Evolutionary conservation across 1,140 invertebrate genomes (phyloP).

Genomic region (Anadara kagoshimensis): DNA sequence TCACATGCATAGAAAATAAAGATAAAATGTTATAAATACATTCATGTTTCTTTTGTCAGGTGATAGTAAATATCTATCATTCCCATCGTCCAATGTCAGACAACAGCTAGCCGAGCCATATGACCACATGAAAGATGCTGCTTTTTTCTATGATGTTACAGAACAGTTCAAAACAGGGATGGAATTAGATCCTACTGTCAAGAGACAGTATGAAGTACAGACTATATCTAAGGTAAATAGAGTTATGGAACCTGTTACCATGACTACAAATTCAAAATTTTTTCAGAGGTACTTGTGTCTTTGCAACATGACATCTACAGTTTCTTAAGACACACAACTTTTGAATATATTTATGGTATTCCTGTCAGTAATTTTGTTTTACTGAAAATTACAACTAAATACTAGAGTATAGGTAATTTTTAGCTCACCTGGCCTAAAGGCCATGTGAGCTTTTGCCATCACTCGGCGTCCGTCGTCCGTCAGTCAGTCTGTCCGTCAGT

Average conservation of each 20-base stretch:
- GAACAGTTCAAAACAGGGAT: constrained; percentile 61
- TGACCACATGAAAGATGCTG: constrained; percentile 62
- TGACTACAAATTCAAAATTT: background rate
- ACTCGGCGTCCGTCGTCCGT: no score
- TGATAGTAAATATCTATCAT: constrained; percentile 52
- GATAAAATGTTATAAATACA: no score
- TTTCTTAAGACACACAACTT: background rate
- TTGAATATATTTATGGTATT: no score
- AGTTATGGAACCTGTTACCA: background rate
- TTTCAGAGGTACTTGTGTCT: background rate
- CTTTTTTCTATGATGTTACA: constrained; percentile 60
- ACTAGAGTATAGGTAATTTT: no score
- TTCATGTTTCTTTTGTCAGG: constrained; percentile 31
- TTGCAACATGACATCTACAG: background rate
- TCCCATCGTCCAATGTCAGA: constrained; percentile 38
- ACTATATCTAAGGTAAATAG: constrained; percentile 58
- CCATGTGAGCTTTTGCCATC: no score
- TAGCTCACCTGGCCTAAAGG: no score
- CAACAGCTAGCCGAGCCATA: constrained; percentile 50
- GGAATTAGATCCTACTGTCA: constrained; percentile 47
- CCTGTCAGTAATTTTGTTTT: no score
- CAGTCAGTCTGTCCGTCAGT: no score
- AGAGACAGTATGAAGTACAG: constrained; percentile 52
- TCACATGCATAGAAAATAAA: no score
- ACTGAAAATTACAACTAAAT: no score